Conservation (phyloP, 2,113 vertebrate genomes). For the Catagonus wagneri region DNA sequence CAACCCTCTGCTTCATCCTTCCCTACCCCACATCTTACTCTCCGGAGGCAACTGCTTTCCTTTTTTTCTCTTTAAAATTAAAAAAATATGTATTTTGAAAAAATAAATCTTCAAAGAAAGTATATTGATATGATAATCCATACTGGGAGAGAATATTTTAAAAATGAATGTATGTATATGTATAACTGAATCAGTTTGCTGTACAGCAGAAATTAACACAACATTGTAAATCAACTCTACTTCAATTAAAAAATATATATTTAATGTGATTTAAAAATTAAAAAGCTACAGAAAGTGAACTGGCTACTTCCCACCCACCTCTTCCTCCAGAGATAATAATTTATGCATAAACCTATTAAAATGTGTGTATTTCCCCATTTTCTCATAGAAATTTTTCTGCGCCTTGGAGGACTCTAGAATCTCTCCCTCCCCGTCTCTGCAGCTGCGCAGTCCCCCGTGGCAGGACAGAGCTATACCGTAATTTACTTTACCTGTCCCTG, state of each 20-base stretch:
- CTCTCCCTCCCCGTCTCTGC: neutral
- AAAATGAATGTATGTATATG: too few species aligned
- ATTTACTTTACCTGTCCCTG: neutral
- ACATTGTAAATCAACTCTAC: too few species aligned
- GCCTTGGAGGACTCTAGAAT: neutral
- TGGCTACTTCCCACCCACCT: neutral
- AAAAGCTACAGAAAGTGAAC: neutral
- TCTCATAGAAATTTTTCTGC: neutral
- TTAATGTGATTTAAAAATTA: conserved; percentile 39
- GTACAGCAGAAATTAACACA: too few species aligned
- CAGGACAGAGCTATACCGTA: neutral
- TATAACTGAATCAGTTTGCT: too few species aligned
- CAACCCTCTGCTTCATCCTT: neutral
- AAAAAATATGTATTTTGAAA: conserved; percentile 7
- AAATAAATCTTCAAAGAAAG: neutral
- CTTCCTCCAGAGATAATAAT: neutral
- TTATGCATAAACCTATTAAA: neutral
- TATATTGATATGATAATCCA: neutral
- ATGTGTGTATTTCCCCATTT: neutral
- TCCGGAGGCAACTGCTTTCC: neutral
- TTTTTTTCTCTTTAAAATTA: neutral
- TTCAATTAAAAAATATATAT: neutral
- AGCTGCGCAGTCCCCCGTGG: neutral
- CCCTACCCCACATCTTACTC: neutral
- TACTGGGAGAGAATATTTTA: too few species aligned